Conservation (phyloP, 2,888 invertebrate species). For the Chaetogeoica ovagalla region DNA sequence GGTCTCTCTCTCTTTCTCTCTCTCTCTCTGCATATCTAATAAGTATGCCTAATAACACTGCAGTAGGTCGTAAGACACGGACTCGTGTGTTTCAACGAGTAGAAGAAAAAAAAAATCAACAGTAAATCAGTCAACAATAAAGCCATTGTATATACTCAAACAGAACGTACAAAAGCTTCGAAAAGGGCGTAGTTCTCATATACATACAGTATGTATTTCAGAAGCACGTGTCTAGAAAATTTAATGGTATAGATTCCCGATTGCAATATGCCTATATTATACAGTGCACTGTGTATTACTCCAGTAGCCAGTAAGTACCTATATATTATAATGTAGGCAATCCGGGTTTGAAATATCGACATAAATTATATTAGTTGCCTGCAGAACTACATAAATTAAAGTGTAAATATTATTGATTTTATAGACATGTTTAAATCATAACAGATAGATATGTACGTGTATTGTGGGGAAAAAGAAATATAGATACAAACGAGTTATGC, state of each 20-base stretch:
- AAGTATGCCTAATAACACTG: background rate
- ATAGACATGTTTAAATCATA: background rate
- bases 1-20: constrained; percentile 1
- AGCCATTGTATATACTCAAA: constrained; percentile 30
- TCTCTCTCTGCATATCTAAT: constrained; percentile 6
- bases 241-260: constrained; percentile 14
- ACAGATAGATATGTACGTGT: background rate
- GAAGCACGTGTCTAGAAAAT: constrained; percentile 44
- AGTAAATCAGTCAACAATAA: constrained; percentile 44
- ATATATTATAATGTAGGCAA: background rate
- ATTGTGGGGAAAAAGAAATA: background rate
- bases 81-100: constrained; percentile 25
- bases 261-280: background rate
- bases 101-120: constrained; percentile 33
- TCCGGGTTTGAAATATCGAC: background rate
- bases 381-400: background rate
- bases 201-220: constrained; percentile 18
- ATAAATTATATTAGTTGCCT: background rate
- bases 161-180: constrained; percentile 37
- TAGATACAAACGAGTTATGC: background rate
- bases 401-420: background rate
- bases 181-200: constrained; percentile 42
- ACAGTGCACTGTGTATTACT: too few relatives aligned
- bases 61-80: constrained; percentile 40
- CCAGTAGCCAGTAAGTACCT: too few relatives aligned